phyloP scores from a whole-genome alignment of 2,113 vertebrate genomes.

The Galeopterus variegatus region DNA sequence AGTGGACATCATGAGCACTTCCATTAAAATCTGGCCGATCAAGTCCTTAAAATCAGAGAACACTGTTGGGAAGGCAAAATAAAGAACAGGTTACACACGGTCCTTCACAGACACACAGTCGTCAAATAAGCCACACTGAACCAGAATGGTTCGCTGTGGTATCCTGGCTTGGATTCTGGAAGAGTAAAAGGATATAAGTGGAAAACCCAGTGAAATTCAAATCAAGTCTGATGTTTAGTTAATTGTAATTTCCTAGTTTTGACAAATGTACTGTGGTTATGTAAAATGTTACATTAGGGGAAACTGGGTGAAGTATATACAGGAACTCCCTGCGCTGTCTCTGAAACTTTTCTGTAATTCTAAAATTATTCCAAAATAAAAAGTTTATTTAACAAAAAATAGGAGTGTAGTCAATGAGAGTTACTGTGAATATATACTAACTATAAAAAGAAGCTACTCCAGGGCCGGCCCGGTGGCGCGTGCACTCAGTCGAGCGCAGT shows the following conservation, averaged over 20 bases:
- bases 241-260: neutral
- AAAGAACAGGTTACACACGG: constrained; percentile 28
- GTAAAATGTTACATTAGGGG: neutral
- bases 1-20: constrained; percentile 99
- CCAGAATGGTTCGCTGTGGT: rapidly evolving
- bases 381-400: neutral
- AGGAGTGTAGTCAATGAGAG: neutral
- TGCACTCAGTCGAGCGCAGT: no score
- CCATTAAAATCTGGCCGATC: constrained; percentile 99
- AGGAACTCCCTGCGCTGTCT: neutral
- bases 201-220: neutral
- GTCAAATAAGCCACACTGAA: neutral
- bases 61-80: constrained; percentile 88
- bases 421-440: neutral
- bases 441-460: neutral
- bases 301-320: neutral
- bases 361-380: neutral
- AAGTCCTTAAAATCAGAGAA: constrained; percentile 99
- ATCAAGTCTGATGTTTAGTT: neutral
- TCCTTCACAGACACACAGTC: rapidly evolving
- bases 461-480: no score
- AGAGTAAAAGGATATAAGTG: neutral
- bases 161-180: neutral
- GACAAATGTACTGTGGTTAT: neutral
- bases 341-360: neutral